These are phyloP conservation scores for Gobius niger DNA, from an alignment of 2,113 vertebrate genomes.

Conservation along the genomic window DNA sequence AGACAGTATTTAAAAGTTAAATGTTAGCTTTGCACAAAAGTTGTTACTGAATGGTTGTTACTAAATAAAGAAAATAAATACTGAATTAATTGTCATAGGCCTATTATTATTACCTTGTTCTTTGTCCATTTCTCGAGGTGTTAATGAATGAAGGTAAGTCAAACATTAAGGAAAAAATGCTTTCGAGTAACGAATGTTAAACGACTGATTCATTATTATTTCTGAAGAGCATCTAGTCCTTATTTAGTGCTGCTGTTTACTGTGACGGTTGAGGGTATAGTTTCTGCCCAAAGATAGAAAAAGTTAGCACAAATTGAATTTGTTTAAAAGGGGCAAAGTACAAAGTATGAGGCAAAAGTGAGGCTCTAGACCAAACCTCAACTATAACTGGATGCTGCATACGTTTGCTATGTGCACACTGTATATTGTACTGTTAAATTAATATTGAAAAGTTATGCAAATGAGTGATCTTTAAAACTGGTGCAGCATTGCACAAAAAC, in stretches of 20 bases:
- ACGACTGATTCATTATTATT: not conserved
- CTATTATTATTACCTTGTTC: too few relatives aligned
- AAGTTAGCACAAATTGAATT: not conserved
- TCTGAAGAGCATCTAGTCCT: not conserved
- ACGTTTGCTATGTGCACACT: too few relatives aligned
- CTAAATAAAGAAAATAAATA: not conserved
- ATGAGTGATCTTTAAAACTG: conserved; percentile 21
- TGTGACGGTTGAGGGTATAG: not conserved
- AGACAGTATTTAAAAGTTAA: conserved; percentile 22
- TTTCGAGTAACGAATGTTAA: too few relatives aligned
- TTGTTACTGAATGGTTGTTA: not conserved
- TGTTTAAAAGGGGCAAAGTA: not conserved
- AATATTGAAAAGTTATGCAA: not conserved
- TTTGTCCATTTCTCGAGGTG: not conserved
- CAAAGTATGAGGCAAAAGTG: not conserved
- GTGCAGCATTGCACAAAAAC: conserved; percentile 48
- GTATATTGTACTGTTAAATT: not conserved
- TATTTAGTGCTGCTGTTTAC: not conserved
- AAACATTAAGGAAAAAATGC: too few relatives aligned
- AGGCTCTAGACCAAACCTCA: not conserved
- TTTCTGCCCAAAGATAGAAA: not conserved
- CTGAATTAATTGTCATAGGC: not conserved
- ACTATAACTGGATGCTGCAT: not conserved
- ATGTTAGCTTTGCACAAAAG: not conserved
- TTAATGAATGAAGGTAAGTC: not conserved